Base-by-base conservation (phyloP, 2,888 invertebrate species). In the Folsomia manolachei region DNA sequence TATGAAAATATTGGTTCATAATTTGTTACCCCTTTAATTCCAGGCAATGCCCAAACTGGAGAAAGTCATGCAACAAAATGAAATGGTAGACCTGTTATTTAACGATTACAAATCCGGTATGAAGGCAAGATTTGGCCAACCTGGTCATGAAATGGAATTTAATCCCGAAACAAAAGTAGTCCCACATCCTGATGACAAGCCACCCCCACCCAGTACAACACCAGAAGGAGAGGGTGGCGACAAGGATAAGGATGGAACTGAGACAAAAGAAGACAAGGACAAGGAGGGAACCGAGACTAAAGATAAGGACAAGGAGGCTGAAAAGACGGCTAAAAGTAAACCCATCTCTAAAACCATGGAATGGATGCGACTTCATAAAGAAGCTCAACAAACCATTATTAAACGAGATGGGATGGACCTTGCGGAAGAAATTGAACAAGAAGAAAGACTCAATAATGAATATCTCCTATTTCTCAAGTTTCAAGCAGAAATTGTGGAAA, bases 91-190 rank as follows among this genome's bases (percentile, higher is more conserved):
- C 23, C 67, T 79, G 24, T 69, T 76, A 1, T 71, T 71, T 69
- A 75, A 78, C 27, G 79, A 81, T 60, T 79, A 79, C 51, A 74
- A 79, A 11, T 11, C 51, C 18, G 73, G 73, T 66, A 62, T 81
- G 14, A 77, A 75, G 61, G 79, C 78, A 2, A 76, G 70, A 7
- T 74, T 73, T 52, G 79, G 79, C 2, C n/a, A n/a, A 7, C 75
- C 72, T 53, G 79, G 79, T 7, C 76, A 79, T 63, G 79, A 79
- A 67, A 71, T 78, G 52, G 81, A 81, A 61, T 80, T 78, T 63
- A 78, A 73, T 25, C 76, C 73, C 18, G 80, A 79, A 27, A 39
- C 7, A 4, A 39, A 14, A 4, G n/a, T n/a, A n/a, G 39, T 39
- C 39, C 7, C 39, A 39, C 39, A 39, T 39, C 39, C 39, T 14